These are phyloP conservation scores for Hydropsyche betteni DNA, from an alignment of 2,888 invertebrate genomes.

Conservation along the genomic window DNA sequence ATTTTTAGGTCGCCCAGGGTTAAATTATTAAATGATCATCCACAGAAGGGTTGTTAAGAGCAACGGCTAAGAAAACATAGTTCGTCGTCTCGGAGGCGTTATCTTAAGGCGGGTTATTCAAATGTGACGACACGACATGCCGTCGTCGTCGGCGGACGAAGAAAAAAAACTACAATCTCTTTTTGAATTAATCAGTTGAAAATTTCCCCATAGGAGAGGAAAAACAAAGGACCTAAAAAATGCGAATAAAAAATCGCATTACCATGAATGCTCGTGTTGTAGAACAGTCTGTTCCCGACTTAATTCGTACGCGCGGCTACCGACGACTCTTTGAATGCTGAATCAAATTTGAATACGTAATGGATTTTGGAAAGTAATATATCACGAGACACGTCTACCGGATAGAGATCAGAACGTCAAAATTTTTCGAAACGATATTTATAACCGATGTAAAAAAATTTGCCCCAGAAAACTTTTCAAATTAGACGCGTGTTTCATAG, in stretches of 20 bases:
- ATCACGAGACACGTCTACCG: slow-evolving; percentile 3
- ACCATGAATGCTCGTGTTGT: slow-evolving; percentile 22
- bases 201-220: slow-evolving; percentile 4
- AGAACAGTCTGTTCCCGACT: slow-evolving; percentile 35
- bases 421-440: no score
- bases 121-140: slow-evolving; percentile 24
- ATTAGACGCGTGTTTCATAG: no score
- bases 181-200: slow-evolving; percentile 24
- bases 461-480: no score
- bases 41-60: slow-evolving; percentile 1
- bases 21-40: slow-evolving; percentile 13
- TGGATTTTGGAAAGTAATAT: slow-evolving; percentile 17
- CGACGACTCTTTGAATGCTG: slow-evolving; percentile 35
- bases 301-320: slow-evolving; percentile 22
- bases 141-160: not conserved
- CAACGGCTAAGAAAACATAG: slow-evolving; percentile 18
- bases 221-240: not conserved
- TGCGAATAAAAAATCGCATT: slow-evolving; percentile 9
- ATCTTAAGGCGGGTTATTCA: slow-evolving; percentile 18
- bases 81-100: slow-evolving; percentile 1
- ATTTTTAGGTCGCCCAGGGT: not conserved
- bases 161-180: slow-evolving; percentile 24
- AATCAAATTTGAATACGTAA: slow-evolving; percentile 37
- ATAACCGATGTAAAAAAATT: no score
- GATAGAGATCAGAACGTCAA: no score